A percentile compares a stretch with the other conserved stretches of the same genome.
Evolutionary conservation across 2,797 vertebrate genomes (phyloP).

Genomic region (Propithecus deckenii): DNA sequence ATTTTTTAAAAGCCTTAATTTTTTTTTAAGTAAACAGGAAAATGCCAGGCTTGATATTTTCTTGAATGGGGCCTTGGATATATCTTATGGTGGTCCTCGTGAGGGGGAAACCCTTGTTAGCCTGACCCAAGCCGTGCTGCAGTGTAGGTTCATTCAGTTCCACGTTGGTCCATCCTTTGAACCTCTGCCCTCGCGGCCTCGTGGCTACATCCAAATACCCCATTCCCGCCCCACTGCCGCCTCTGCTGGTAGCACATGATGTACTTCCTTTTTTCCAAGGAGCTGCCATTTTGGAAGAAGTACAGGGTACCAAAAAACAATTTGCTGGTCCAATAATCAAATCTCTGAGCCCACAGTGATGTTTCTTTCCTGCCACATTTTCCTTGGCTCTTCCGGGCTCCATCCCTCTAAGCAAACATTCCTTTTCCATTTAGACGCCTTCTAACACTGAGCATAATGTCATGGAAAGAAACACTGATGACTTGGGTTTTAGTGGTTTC

Average conservation of each 20-base stretch:
- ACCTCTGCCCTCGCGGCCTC: background rate
- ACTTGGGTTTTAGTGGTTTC: slow-evolving; percentile 58
- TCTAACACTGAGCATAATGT: slow-evolving; percentile 53
- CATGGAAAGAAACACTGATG: slow-evolving; percentile 68
- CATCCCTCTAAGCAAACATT: slow-evolving; percentile 76
- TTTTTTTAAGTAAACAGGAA: slow-evolving; percentile 63
- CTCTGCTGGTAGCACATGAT: background rate
- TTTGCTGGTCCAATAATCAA: slow-evolving; percentile 21
- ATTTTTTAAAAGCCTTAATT: slow-evolving; percentile 74
- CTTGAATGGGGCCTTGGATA: slow-evolving; percentile 59
- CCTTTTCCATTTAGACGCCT: slow-evolving; percentile 61
- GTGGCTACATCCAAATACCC: background rate
- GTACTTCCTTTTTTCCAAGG: slow-evolving; percentile 35
- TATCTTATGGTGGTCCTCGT: background rate
- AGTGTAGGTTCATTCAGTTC: background rate
- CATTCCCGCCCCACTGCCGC: background rate
- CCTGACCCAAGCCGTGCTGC: background rate
- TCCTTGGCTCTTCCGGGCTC: slow-evolving; percentile 62
- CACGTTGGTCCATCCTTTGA: background rate
- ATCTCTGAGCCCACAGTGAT: slow-evolving; percentile 59
- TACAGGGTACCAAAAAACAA: background rate
- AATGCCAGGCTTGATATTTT: slow-evolving; percentile 67
- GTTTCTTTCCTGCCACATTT: slow-evolving; percentile 66
- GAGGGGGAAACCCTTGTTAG: slow-evolving; percentile 6
- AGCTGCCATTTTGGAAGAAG: slow-evolving; percentile 55